phyloP scores from a whole-genome alignment of 2,113 vertebrate genomes.

The Mandrillus leucophaeus region DNA sequence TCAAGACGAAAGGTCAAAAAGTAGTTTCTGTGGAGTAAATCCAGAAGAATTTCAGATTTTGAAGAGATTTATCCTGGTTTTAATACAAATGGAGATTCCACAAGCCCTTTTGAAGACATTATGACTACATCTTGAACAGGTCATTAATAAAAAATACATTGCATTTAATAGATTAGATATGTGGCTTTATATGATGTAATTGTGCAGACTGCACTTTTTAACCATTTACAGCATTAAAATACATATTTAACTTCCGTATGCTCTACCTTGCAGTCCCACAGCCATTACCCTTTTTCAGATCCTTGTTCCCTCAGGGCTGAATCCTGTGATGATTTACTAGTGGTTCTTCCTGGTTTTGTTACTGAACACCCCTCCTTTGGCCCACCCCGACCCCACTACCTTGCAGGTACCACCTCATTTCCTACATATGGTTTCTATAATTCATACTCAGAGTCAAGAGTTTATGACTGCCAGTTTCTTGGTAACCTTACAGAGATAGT shows the following conservation, averaged over 20 bases:
- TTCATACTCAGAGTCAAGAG: slow-evolving; percentile 21
- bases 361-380: not conserved
- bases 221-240: not conserved
- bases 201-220: not conserved
- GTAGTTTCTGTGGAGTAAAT: not conserved
- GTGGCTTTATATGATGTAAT: not conserved
- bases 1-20: slow-evolving; percentile 11
- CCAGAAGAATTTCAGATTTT: slow-evolving; percentile 17
- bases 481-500: not conserved
- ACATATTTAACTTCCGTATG: not conserved
- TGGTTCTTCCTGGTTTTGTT: not conserved
- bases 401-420: not conserved
- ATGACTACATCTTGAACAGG: slow-evolving; percentile 9
- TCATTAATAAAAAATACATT: slow-evolving; percentile 32
- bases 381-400: too few species aligned
- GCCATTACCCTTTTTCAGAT: not conserved
- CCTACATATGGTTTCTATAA: not conserved
- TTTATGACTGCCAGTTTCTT: slow-evolving; percentile 3
- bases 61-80: not conserved
- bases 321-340: not conserved
- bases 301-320: not conserved
- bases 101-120: not conserved
- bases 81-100: not conserved
- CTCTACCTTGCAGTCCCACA: not conserved
- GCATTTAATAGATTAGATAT: slow-evolving; percentile 23